A percentile compares a stretch with the other conserved stretches of the same genome.
phyloP scores from a whole-genome alignment of 2,113 vertebrate species.

The Cyanistes caeruleus region DNA sequence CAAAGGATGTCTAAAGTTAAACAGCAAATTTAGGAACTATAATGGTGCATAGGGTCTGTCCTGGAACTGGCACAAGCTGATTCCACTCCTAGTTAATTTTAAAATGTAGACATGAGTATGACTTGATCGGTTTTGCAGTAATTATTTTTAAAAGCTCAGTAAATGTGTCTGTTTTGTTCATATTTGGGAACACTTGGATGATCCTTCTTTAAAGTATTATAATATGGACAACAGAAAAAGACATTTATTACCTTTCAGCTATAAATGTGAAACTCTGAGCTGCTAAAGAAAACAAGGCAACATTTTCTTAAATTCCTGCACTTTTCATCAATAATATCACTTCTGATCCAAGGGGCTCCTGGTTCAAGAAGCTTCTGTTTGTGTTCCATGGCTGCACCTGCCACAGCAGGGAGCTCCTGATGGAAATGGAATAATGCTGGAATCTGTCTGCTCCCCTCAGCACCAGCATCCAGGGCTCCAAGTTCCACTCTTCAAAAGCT shows the following conservation, averaged over 20 bases:
- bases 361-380: not conserved
- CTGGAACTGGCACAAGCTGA: not conserved
- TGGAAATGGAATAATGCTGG: not conserved
- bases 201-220: not conserved
- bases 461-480: not conserved
- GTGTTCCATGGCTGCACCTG: not conserved
- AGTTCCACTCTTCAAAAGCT: not conserved
- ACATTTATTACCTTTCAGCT: not conserved
- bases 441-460: not conserved
- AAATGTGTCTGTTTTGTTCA: not conserved
- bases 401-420: not conserved
- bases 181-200: not conserved
- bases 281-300: not conserved
- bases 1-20: not conserved
- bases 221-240: fast-evolving
- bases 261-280: not conserved
- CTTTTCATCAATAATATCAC: not conserved
- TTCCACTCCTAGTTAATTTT: not conserved
- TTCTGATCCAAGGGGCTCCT: not conserved
- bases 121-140: not conserved
- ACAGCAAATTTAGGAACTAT: not conserved
- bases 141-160: not conserved
- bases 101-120: not conserved
- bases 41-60: fast-evolving
- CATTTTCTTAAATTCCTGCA: not conserved